These are phyloP conservation scores for Lutraria lutraria DNA, from an alignment of 2,888 invertebrate genomes.

Conservation along the genomic window DNA sequence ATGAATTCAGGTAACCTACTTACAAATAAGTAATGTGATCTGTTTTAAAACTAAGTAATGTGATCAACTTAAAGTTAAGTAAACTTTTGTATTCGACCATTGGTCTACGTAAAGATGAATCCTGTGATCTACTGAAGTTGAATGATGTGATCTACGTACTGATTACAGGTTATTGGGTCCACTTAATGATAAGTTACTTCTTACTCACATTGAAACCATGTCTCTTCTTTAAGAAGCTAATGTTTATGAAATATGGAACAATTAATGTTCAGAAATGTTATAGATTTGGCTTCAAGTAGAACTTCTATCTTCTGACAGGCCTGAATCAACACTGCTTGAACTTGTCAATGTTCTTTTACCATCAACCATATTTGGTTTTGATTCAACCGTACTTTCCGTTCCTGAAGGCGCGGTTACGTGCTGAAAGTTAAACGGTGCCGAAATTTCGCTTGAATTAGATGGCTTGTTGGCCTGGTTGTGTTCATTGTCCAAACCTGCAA, in stretches of 20 bases:
- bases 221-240: not conserved
- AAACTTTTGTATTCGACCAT: no score
- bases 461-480: slow-evolving; percentile 29
- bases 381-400: slow-evolving; percentile 45
- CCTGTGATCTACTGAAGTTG: no score
- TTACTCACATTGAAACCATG: not conserved
- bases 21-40: no score
- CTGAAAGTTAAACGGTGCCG: slow-evolving; percentile 67
- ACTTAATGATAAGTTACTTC: not conserved
- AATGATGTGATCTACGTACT: no score
- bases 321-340: slow-evolving; percentile 75
- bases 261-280: not conserved
- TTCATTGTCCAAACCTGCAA: slow-evolving; percentile 39
- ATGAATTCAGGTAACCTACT: no score
- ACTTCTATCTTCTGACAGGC: slow-evolving; percentile 72
- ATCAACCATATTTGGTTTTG: slow-evolving; percentile 62
- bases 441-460: slow-evolving; percentile 54
- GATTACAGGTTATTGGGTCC: no score
- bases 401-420: slow-evolving; percentile 56
- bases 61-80: no score
- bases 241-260: not conserved
- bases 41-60: no score
- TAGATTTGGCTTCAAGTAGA: slow-evolving; percentile 41
- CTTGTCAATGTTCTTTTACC: slow-evolving; percentile 69
- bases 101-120: no score